A percentile compares a stretch with the other conserved stretches of the same genome.
phyloP scores from a whole-genome alignment of 1,140 invertebrate genomes.

The Melanaphis sacchari region DNA sequence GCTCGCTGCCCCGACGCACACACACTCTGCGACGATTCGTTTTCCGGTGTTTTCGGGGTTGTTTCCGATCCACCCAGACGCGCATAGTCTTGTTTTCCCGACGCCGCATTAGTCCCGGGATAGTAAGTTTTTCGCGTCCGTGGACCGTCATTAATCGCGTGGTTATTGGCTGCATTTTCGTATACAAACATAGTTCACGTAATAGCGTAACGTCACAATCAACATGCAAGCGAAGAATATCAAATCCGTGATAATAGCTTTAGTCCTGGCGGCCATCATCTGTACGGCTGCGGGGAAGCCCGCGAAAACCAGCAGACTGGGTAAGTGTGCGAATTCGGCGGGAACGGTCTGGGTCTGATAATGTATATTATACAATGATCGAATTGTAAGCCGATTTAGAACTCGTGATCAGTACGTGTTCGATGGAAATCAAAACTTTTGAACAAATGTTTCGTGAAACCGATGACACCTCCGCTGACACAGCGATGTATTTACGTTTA shows the following conservation, averaged over 20 bases:
- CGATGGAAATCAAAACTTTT: background rate
- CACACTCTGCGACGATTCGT: background rate
- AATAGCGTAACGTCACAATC: too few species aligned
- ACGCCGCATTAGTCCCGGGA: background rate
- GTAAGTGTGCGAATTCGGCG: background rate
- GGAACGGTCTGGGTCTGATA: too few species aligned
- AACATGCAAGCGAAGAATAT: background rate
- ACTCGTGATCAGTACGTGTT: background rate
- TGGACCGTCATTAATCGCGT: background rate
- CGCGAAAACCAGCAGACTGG: constrained; percentile 35
- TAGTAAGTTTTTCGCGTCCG: background rate
- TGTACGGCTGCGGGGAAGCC: background rate
- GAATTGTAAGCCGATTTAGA: background rate
- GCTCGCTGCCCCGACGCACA: background rate
- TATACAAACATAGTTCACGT: background rate
- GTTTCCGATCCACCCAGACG: too few species aligned
- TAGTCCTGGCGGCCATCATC: background rate
- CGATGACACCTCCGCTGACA: background rate
- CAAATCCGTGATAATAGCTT: background rate
- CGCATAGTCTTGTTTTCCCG: background rate
- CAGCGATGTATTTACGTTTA: too few species aligned
- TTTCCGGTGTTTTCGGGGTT: too few species aligned
- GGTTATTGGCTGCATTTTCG: background rate
- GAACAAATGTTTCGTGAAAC: background rate
- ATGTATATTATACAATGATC: too few species aligned